These are phyloP conservation scores for Typhlichthys subterraneus DNA, from an alignment of 2,797 vertebrate genomes.

Conservation along the genomic window DNA sequence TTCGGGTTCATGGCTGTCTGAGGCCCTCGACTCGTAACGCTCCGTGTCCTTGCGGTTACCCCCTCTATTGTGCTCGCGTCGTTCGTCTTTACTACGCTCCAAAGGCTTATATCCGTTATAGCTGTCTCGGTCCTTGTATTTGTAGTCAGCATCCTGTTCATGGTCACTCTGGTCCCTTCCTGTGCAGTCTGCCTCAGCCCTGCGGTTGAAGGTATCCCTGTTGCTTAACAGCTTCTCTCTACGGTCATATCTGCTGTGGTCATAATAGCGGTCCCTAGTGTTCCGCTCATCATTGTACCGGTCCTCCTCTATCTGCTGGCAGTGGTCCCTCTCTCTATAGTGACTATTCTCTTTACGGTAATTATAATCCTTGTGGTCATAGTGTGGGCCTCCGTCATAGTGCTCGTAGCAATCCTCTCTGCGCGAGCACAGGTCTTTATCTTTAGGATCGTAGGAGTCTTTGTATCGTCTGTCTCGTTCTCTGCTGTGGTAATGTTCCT, in stretches of 20 bases:
- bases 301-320: slow-evolving; percentile 45
- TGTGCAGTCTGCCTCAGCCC: slow-evolving; percentile 51
- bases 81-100: slow-evolving; percentile 47
- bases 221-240: slow-evolving; percentile 48
- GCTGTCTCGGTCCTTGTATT: slow-evolving; percentile 48
- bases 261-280: slow-evolving; percentile 39
- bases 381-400: slow-evolving; percentile 32
- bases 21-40: slow-evolving; percentile 21
- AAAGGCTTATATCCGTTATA: slow-evolving; percentile 48
- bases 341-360: slow-evolving; percentile 37
- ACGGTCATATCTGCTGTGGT: slow-evolving; percentile 53
- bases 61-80: slow-evolving; percentile 35
- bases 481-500: slow-evolving; percentile 49
- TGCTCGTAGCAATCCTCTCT: slow-evolving; percentile 51
- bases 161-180: slow-evolving; percentile 57
- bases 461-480: slow-evolving; percentile 52
- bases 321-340: slow-evolving; percentile 37
- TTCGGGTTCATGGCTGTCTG: slow-evolving; percentile 27
- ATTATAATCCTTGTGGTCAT: slow-evolving; percentile 45
- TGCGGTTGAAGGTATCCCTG: slow-evolving; percentile 34
- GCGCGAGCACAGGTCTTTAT: slow-evolving; percentile 33
- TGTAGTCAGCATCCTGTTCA: slow-evolving; percentile 38
- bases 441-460: slow-evolving; percentile 45
- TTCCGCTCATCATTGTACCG: slow-evolving; percentile 51
- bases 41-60: slow-evolving; percentile 45